phyloP scores from a whole-genome alignment of 2,113 vertebrate species.

The Caranx ignobilis region DNA sequence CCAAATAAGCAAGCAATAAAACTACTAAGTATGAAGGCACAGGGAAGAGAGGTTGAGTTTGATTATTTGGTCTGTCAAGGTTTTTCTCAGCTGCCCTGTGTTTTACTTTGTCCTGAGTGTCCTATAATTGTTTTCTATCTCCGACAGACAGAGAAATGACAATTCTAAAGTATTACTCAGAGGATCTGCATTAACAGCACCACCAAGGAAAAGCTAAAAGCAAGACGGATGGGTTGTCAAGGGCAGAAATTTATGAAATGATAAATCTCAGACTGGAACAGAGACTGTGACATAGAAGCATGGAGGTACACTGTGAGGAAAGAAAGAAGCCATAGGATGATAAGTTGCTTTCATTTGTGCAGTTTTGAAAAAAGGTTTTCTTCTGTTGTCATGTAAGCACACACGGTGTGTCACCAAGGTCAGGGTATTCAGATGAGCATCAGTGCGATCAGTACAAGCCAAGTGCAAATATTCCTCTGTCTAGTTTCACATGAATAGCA shows the following conservation, averaged over 20 bases:
- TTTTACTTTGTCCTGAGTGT: conserved; percentile 55
- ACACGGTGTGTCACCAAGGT: conserved; percentile 45
- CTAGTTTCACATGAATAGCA: conserved; percentile 3
- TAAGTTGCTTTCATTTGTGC: conserved; percentile 25
- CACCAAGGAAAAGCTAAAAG: conserved; percentile 52
- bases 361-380: conserved; percentile 23
- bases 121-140: conserved; percentile 34
- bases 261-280: conserved; percentile 32
- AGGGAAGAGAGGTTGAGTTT: conserved; percentile 35
- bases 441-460: conserved; percentile 8
- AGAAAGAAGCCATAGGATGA: conserved; percentile 22
- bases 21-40: conserved; percentile 28
- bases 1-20: conserved; percentile 53
- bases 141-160: conserved; percentile 63
- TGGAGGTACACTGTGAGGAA: conserved; percentile 31
- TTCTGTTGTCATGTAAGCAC: conserved; percentile 16
- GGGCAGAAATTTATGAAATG: conserved; percentile 57
- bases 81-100: conserved; percentile 44
- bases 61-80: conserved; percentile 61
- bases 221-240: conserved; percentile 54
- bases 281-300: conserved; percentile 47
- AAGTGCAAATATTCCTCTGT: conserved; percentile 1
- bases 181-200: conserved; percentile 62
- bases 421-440: conserved; percentile 44
- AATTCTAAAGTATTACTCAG: conserved; percentile 52